These are phyloP conservation scores for Anastrepha ludens DNA, from an alignment of 1,140 invertebrate genomes.

Conservation along the genomic window DNA sequence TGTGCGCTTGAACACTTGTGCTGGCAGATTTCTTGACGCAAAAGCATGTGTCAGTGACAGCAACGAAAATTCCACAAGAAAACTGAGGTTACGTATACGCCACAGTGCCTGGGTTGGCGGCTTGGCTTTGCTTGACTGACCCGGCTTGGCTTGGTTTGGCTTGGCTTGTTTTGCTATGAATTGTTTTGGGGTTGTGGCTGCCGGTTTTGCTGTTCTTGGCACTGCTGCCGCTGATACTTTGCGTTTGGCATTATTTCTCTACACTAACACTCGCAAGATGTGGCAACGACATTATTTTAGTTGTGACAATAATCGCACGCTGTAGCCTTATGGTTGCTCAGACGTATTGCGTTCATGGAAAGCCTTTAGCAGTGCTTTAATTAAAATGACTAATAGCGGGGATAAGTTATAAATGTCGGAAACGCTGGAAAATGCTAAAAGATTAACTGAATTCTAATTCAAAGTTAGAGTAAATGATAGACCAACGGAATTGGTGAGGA, in stretches of 20 bases:
- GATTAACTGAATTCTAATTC: too few species aligned
- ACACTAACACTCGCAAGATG: not conserved
- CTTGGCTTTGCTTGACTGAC: not conserved
- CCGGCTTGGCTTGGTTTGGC: not conserved
- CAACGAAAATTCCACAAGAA: not conserved
- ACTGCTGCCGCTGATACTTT: not conserved
- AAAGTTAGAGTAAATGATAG: too few species aligned
- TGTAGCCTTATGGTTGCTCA: too few species aligned
- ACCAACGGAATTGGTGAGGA: too few species aligned
- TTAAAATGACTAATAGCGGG: too few species aligned
- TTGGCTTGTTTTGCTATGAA: not conserved
- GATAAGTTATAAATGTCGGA: too few species aligned
- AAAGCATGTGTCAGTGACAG: not conserved
- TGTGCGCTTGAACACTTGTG: too few species aligned
- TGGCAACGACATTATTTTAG: not conserved
- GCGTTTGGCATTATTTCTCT: not conserved
- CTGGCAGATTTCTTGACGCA: too few species aligned
- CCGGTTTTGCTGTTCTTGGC: not conserved
- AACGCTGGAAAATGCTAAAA: too few species aligned
- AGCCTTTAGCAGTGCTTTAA: too few species aligned
- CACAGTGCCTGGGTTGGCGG: not conserved
- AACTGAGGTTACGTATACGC: constrained; percentile 34
- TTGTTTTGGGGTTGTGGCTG: not conserved
- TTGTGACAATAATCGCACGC: not conserved
- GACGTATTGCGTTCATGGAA: too few species aligned